Evolutionary conservation across 2,797 vertebrate species (phyloP), one percentile per base, ranked within the genome.

Genomic region (Anabas testudineus): DNA sequence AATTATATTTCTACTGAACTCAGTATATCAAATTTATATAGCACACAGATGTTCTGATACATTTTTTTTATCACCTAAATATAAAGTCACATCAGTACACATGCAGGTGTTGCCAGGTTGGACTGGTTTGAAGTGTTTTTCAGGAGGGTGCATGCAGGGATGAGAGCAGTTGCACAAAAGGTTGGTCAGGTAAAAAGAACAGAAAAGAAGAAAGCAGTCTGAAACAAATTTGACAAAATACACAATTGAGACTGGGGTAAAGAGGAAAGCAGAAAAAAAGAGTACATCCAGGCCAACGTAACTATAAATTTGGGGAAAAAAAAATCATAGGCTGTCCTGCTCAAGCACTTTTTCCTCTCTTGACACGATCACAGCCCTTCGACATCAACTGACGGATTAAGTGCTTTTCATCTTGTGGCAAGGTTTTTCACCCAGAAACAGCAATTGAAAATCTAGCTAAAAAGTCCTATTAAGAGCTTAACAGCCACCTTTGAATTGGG

Each of bases 301-400:
- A 69, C 59, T 37, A 61, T 36, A 49, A 56, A 46, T 19, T 42
- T n/a, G n/a, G n/a, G n/a, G 42, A 59, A 59, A 42, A 36, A 18
- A 18, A 26, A 64, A 74, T 71, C 71, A 82, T 67, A 71, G 64
- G 51, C 67, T 75, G 72, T 77, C 60, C 52, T 43, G 67, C 54
- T 79, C 60, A 58, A 49, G 57, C 48, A 51, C 18, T 62, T 71
- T 66, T 55, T 76, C 81, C 86, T 85, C 86, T 84, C 77, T 69
- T 46, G 60, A 81, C 77, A 81, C 71, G 62, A 67, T 73, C 70
- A 18, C 67, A 62, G 73, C 71, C 87, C 81, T 88, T 72, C 87
- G 90, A 91, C 90, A 86, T 79, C 82, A 85, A 73, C 87, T 90
- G 89, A 91, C 83, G 82, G 90, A 93, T 92, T 91, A 93, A 93